Evolutionary conservation across 2,113 vertebrate species (phyloP).

Genomic region (Prinia subflava): DNA sequence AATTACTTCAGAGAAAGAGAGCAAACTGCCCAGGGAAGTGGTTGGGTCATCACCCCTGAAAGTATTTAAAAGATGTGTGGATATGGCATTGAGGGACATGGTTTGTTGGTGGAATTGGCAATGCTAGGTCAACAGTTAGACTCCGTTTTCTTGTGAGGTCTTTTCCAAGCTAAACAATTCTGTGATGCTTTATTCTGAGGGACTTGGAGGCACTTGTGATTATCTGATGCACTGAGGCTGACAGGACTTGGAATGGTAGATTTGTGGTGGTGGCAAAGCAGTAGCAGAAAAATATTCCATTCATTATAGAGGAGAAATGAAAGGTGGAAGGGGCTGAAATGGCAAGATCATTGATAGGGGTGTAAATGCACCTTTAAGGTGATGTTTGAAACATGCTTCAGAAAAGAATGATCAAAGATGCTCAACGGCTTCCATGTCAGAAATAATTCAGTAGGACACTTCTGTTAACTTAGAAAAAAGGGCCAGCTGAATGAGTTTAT

Average conservation of each 20-base stretch:
- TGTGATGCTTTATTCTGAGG: neutral
- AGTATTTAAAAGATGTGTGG: neutral
- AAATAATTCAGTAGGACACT: constrained; percentile 49
- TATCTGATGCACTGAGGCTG: neutral
- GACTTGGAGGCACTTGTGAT: neutral
- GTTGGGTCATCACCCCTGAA: neutral
- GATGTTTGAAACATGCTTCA: neutral
- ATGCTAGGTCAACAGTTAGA: neutral
- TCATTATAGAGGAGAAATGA: neutral
- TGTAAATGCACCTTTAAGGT: neutral
- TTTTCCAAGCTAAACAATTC: neutral
- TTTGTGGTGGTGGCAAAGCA: neutral
- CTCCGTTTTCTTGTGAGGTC: neutral
- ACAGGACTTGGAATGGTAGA: neutral
- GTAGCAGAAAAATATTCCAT: neutral
- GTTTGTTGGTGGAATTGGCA: neutral
- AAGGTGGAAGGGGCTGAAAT: neutral
- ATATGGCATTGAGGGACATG: neutral
- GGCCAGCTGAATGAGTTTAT: neutral
- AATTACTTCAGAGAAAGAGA: neutral
- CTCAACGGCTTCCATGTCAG: neutral
- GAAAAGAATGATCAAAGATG: neutral
- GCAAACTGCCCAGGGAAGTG: neutral
- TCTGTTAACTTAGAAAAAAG: neutral
- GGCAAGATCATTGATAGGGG: neutral